Base-by-base conservation (phyloP, 2,888 invertebrate species). In the Dolichopus griseipennis region DNA sequence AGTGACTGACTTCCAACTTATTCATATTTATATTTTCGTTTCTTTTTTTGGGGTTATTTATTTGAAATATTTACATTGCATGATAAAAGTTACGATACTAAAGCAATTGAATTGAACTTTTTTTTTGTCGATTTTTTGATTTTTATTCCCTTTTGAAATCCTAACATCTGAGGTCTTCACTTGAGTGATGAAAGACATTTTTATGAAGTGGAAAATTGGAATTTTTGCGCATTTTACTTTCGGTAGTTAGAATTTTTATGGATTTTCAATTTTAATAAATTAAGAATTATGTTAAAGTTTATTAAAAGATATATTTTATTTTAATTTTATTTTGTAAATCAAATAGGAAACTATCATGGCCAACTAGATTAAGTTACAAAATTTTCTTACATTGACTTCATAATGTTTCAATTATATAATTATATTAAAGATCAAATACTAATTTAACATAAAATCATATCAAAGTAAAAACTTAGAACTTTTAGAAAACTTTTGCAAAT, bases 171-270 rank as follows among this genome's bases (percentile, higher is more conserved):
- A 52, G 52, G 6, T 52, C 18, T 52, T 52, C 52, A 12, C 52
- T 18, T 52, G n/a, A 52, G 18, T 52, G 18, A 2, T 52, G 52
- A 18, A 52, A 52, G 52, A 52, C 52, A 18, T 12, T 52, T 52
- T 52, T 52, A 52, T 52, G 52, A 52, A 18, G 52, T 52, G 18
- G 52, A 52, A 52, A 52, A 52, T 52, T 52, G 52, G 52, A 52
- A 4, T 18, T 18, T 52, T 52, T 52, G 52, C 52, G 52, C 52
- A 52, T 52, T 52, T 15, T 52, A 52, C 18, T 52, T 52, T 52
- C 18, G 7, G 52, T 52, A 18, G 52, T 18, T 52, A 52, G 52
- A 52, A 52, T 52, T 18, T 52, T 52, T 52, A 52, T 52, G 52
- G 18, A 52, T 52, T 52, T 52, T 52, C 1, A 7, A 52, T 52